A percentile compares a stretch with the other conserved stretches of the same genome.
These are phyloP conservation scores for Galbula dea DNA, from an alignment of 2,113 vertebrate species.

Conservation along the genomic window DNA sequence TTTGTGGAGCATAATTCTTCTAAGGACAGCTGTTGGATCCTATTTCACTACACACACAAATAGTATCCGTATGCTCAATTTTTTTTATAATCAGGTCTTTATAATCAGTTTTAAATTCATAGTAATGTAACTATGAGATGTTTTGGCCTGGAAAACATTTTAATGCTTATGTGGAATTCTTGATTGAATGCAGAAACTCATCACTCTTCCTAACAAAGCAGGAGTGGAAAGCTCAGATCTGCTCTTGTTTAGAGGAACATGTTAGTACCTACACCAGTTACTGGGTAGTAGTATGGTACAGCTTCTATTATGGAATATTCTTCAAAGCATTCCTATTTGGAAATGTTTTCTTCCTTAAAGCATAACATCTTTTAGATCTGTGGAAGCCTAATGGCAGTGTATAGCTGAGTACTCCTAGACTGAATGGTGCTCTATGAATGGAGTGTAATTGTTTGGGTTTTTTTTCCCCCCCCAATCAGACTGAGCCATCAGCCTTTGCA, in stretches of 20 bases:
- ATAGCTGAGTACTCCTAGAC: background rate
- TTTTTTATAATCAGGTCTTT: background rate
- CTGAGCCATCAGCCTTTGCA: conserved; percentile 73
- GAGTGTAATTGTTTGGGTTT: background rate
- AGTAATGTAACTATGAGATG: background rate
- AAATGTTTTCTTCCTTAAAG: background rate
- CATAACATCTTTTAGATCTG: fast-evolving
- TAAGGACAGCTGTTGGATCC: background rate
- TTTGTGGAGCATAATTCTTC: background rate
- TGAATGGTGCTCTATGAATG: background rate
- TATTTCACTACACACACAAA: background rate
- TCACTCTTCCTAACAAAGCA: background rate
- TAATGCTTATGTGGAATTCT: background rate
- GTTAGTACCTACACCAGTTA: background rate
- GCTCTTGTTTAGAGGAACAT: background rate
- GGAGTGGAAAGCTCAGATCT: background rate
- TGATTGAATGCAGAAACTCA: background rate
- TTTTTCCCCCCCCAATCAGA: conserved; percentile 39
- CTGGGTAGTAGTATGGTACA: background rate
- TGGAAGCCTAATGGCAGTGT: background rate
- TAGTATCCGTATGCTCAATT: too few species aligned
- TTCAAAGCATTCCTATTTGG: background rate
- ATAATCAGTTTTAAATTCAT: background rate
- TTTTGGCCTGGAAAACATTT: background rate
- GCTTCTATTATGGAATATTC: background rate